Base-by-base conservation (phyloP, 2,113 vertebrate species). In the Archilochus colubris region DNA sequence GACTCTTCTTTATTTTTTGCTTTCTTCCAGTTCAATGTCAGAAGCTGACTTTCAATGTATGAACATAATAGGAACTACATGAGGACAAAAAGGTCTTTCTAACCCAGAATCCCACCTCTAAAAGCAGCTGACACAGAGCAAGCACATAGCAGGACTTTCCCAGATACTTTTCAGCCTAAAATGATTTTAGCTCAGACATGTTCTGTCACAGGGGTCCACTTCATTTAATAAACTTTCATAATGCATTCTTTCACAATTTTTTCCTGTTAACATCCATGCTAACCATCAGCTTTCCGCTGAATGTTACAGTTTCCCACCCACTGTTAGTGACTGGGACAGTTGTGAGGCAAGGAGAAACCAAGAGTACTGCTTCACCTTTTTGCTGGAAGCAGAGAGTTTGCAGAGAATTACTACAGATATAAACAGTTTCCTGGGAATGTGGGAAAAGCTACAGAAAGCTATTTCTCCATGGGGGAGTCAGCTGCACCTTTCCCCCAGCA, bases 1-100 rank as follows among this genome's bases (percentile, higher is more conserved):
- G 82, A 91, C 48, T 92, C 51, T 88, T 70, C 89, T 96, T 94
- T 94, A 96, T 73, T 85, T 94, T 96, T 79, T 75, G 53, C 30
- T 77, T 93, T 88, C 86, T 85, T 66, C 84, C 80, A 31, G 67
- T 81, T 93, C 59, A 85, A 83, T 95, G 94, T 91, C 80, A 74
- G 72, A 83, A 94, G 59, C 9, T 81, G 72, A 90, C 91, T 96
- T 94, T 82, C 79, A 77, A 2, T 67, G 55, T 81, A 31, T 53
- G 82, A 93, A 78, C 55, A 53, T 72, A 86, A 88, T 59, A 74
- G 43, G 33, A 95, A 43, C 27, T 46, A 74, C 68, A 74, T 1
- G 0, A 0, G 79, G 38, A 90, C 51, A 82, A 90, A 67, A 93
- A 95, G 82, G 75, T 90, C 79, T 62, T 66, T 81, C 62, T 59